Percentiles rank a stretch among this genome's conserved stretches.
Conservation (phyloP, 2,797 vertebrate genomes). For the Sebastes wilsoni region DNA sequence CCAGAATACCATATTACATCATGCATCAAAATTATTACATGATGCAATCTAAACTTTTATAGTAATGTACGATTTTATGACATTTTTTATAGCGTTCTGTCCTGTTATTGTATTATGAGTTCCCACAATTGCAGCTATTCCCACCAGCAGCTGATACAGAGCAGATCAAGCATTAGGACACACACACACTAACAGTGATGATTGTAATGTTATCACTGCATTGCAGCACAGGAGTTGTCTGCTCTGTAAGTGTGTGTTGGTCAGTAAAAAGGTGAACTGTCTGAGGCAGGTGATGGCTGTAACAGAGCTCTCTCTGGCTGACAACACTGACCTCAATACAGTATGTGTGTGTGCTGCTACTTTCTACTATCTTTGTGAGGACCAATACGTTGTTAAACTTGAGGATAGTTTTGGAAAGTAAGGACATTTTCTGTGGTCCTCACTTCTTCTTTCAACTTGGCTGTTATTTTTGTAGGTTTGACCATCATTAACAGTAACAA, state of each 20-base stretch:
- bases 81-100: neutral
- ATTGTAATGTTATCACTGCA: constrained; percentile 23
- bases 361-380: neutral
- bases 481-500: neutral
- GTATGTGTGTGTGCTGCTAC: neutral
- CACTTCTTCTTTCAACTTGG: neutral
- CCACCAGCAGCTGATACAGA: neutral
- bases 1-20: neutral
- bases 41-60: neutral
- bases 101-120: neutral
- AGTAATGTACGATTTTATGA: neutral
- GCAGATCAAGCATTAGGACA: neutral
- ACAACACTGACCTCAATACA: constrained; percentile 21
- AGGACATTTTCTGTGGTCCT: neutral
- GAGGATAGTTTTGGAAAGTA: neutral
- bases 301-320: neutral
- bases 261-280: constrained; percentile 34
- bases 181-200: neutral
- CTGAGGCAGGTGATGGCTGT: constrained; percentile 8
- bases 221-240: constrained; percentile 4
- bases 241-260: neutral
- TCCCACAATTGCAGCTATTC: constrained; percentile 3
- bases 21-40: neutral
- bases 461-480: neutral
- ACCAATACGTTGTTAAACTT: neutral